These are phyloP conservation scores for Oreochromis mossambicus DNA, from an alignment of 2,797 vertebrate species.

Conservation along the genomic window DNA sequence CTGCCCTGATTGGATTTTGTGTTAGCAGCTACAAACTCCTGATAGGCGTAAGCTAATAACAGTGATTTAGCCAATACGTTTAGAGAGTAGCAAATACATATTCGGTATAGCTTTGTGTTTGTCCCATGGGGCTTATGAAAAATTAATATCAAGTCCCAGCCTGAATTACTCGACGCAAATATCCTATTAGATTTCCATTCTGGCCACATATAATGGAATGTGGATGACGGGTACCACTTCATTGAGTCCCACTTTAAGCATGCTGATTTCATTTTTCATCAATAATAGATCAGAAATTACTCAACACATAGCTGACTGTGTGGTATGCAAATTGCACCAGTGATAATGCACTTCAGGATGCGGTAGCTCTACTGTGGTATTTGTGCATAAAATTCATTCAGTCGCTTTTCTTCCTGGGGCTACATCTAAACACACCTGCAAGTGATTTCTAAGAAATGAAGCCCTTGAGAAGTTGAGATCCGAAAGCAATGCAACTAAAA, in stretches of 20 bases:
- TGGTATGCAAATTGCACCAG: conserved; percentile 5
- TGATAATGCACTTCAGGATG: neutral
- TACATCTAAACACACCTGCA: neutral
- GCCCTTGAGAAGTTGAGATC: neutral
- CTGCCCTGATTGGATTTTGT: neutral
- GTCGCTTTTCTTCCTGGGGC: neutral
- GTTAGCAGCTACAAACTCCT: neutral
- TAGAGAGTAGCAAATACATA: conserved; percentile 19
- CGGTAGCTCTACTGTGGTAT: neutral
- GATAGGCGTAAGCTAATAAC: neutral
- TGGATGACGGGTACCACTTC: conserved; percentile 10
- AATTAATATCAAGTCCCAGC: conserved; percentile 26
- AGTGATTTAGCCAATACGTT: neutral
- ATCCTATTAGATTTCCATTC: conserved; percentile 36
- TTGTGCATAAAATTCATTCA: conserved; percentile 19
- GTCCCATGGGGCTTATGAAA: conserved; percentile 21
- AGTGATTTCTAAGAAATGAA: conserved; percentile 4
- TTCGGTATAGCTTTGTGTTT: conserved; percentile 3
- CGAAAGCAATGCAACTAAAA: neutral
- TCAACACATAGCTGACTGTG: neutral
- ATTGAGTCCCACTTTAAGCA: conserved; percentile 21
- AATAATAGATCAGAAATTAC: conserved; percentile 42
- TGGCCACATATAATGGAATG: conserved; percentile 22
- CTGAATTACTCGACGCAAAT: conserved; percentile 29
- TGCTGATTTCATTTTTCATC: conserved; percentile 32